Evolutionary conservation across 64 coral and sea anemone genomes (phyloP).

Genomic region (Catalaphyllia jardinei): DNA sequence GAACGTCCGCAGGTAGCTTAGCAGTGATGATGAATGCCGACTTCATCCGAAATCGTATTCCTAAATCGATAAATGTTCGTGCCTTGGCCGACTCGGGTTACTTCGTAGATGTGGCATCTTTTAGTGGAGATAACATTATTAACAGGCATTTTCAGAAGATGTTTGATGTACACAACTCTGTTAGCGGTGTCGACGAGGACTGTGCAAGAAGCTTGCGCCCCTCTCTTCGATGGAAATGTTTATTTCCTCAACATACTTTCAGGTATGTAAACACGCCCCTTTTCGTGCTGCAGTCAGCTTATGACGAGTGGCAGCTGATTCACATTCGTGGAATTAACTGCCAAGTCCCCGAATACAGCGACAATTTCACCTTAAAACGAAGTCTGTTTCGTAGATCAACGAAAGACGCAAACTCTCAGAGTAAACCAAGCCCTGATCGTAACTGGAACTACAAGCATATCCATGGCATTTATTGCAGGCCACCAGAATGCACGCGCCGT

Average conservation of each 20-base stretch:
- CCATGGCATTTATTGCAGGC: constrained; percentile 91
- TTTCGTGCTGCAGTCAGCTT: constrained; percentile 93
- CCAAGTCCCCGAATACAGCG: constrained; percentile 72
- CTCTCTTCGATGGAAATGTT: constrained; percentile 80
- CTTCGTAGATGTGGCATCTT: constrained; percentile 82
- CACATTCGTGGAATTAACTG: constrained; percentile 84
- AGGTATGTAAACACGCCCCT: constrained; percentile 82
- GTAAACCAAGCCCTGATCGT: constrained; percentile 15
- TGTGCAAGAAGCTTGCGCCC: constrained; percentile 53
- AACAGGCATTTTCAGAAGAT: constrained; percentile 82
- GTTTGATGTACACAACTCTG: constrained; percentile 83
- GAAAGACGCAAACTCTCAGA: constrained; percentile 8
- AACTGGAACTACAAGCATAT: constrained; percentile 85
- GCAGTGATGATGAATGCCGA: constrained; percentile 88
- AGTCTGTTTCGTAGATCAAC: constrained; percentile 34
- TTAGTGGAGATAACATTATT: constrained; percentile 66
- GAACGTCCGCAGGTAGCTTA: constrained; percentile 88
- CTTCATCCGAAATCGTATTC: constrained; percentile 75
- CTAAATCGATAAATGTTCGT: constrained; percentile 73
- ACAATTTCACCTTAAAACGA: constrained; percentile 47
- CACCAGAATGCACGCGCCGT: constrained; percentile 79
- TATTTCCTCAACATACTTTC: constrained; percentile 92
- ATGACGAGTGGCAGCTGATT: constrained; percentile 95
- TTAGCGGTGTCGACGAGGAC: constrained; percentile 68
- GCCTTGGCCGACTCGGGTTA: constrained; percentile 92